Conservation (phyloP, 2,888 invertebrate species). For the Mesopsocus fuscifrons region DNA sequence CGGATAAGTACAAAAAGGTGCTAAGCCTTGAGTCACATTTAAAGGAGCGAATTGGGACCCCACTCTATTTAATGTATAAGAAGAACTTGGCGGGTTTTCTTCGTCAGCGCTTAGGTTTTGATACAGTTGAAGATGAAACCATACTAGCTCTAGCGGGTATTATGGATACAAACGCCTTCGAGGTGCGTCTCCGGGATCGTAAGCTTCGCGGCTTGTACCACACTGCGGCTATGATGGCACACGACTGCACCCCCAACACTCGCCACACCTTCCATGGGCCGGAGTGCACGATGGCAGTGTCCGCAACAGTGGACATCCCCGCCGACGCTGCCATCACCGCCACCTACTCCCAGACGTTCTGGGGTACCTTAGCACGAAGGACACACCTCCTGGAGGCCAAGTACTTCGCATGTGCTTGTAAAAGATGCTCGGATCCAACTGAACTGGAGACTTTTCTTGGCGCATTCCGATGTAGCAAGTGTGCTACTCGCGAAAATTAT, state of each 20-base stretch:
- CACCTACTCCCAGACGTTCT: slow-evolving; percentile 49
- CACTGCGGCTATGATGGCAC: slow-evolving; percentile 46
- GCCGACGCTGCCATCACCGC: slow-evolving; percentile 46
- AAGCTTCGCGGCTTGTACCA: slow-evolving; percentile 43
- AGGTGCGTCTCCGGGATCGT: slow-evolving; percentile 28
- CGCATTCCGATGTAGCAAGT: slow-evolving; percentile 40
- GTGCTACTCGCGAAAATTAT: slow-evolving; percentile 24
- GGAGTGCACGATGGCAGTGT: slow-evolving; percentile 36
- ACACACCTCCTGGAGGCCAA: slow-evolving; percentile 38
- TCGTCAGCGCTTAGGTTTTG: slow-evolving; percentile 34
- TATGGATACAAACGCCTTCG: slow-evolving; percentile 51
- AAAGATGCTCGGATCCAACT: slow-evolving; percentile 46
- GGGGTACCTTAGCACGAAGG: slow-evolving; percentile 45
- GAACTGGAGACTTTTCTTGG: slow-evolving; percentile 45
- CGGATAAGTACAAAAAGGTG: slow-evolving; percentile 32
- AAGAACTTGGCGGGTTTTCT: slow-evolving; percentile 42
- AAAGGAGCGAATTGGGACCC: slow-evolving; percentile 36
- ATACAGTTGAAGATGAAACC: slow-evolving; percentile 27
- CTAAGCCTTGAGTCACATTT: slow-evolving; percentile 39
- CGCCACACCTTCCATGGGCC: slow-evolving; percentile 42
- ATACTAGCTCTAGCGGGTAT: slow-evolving; percentile 34
- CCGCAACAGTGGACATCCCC: slow-evolving; percentile 41
- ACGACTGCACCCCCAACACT: slow-evolving; percentile 53
- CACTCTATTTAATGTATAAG: slow-evolving; percentile 36
- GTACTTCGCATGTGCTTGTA: slow-evolving; percentile 48